Evolutionary conservation across 2,113 vertebrate species (phyloP).

Genomic region (Antechinus stuartii): DNA sequence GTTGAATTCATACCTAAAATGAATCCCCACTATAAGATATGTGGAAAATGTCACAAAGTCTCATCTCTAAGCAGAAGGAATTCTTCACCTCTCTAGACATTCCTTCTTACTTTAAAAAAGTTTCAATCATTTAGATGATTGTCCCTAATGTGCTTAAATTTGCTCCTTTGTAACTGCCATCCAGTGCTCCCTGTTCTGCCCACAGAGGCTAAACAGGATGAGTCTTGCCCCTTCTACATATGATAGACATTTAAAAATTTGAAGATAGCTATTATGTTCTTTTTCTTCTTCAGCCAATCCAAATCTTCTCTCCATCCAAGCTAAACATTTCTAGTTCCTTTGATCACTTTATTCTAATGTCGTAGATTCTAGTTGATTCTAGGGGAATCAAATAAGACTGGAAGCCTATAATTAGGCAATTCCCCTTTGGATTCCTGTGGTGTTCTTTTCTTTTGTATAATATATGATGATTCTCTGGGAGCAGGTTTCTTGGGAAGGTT

Average conservation of each 20-base stretch:
- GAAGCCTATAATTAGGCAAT: not conserved
- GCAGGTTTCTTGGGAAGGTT: no score
- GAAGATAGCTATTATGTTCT: not conserved
- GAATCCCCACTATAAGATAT: not conserved
- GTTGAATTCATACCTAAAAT: not conserved
- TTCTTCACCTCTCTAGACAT: not conserved
- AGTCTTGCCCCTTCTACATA: not conserved
- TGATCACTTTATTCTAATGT: not conserved
- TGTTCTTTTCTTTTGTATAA: no score
- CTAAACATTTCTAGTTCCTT: not conserved
- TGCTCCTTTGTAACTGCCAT: not conserved
- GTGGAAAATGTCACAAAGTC: not conserved
- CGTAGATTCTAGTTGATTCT: not conserved
- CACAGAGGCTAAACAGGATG: not conserved
- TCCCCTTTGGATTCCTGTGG: no score
- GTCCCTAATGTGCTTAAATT: not conserved
- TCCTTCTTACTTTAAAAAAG: not conserved
- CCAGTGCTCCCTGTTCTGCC: not conserved
- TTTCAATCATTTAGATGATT: not conserved
- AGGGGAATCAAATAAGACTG: not conserved
- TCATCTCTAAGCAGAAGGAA: not conserved
- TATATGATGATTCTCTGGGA: no score
- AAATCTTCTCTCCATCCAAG: not conserved
- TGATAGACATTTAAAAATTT: not conserved
- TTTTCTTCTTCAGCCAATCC: not conserved